Conservation (phyloP, 2,888 invertebrate species). For the Cerceris rybyensis region DNA sequence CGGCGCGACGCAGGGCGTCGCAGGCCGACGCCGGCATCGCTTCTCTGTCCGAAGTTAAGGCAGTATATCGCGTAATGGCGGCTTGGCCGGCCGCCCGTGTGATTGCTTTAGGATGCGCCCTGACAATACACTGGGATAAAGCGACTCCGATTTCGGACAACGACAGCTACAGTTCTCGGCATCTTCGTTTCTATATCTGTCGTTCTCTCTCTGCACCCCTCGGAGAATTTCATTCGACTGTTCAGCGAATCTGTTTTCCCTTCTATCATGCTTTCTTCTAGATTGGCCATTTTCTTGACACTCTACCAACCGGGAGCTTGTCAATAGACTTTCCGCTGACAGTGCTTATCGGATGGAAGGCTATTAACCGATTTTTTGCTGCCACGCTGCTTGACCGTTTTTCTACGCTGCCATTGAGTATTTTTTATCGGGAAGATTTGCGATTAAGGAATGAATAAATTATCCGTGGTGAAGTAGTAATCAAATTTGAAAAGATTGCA, state of each 20-base stretch:
- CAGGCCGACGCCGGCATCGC: constrained; percentile 58
- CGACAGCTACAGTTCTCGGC: constrained; percentile 28
- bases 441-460: too few species aligned
- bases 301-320: too few species aligned
- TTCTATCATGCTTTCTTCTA: background rate
- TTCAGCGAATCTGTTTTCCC: background rate
- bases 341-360: too few species aligned
- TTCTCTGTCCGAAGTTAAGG: constrained; percentile 65
- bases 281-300: too few species aligned
- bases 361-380: too few species aligned
- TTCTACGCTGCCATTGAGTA: too few species aligned
- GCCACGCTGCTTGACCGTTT: too few species aligned
- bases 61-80: constrained; percentile 69
- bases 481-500: too few species aligned
- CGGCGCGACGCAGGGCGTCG: constrained; percentile 45
- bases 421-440: too few species aligned
- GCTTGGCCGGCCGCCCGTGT: constrained; percentile 75
- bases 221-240: background rate
- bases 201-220: background rate
- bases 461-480: too few species aligned
- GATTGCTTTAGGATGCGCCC: constrained; percentile 80
- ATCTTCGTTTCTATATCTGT: constrained; percentile 2
- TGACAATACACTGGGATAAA: constrained; percentile 74
- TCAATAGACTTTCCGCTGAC: too few species aligned
- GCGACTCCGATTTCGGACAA: constrained; percentile 66